Evolutionary conservation across 2,888 invertebrate species (phyloP), one percentile per base, ranked within the genome.

Genomic region (Eristalis intricaria): DNA sequence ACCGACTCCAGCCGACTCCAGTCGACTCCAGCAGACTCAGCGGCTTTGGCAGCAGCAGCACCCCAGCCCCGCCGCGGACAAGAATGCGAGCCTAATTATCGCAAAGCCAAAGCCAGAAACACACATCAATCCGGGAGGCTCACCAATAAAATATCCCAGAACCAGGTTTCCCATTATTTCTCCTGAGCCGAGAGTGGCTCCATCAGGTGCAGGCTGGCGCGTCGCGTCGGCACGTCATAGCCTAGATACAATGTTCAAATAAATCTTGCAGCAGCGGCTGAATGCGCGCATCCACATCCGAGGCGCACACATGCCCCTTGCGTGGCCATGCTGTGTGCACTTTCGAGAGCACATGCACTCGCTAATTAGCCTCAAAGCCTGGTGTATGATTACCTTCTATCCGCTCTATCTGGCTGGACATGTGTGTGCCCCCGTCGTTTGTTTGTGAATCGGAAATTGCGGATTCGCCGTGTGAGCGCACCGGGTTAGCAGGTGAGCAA

Each of bases 131-230:
- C 75, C 76, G 38, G 50, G 50, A 65, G 61, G 81, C 63, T 71
- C 81, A 71, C 71, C 63, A 80, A 81, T 81, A 73, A 75, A 80
- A 71, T 71, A 84, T 58, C 76, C 43, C 38, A 35, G 60, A 83
- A 78, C 86, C 83, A 58, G 86, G 66, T 74, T 82, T 78, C 74
- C 38, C 78, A 86, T 86, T 86, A 86, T 83, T 83, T 69, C 78
- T 83, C 78, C 82, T 11, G 70, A 71, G 78, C 56, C 71, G 65
- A 60, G 71, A 71, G 78, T 56, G 74, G 74, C 58, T 70, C 15
- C 66, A 74, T 86, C 86, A 74, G 82, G 66, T 86, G 74, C 78
- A 86, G 50, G 61, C 73, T 32, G 32, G 8, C 32, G 32, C 8
- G 32, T 32, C 56, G 19, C 71, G 23, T 50, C 75, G 76, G 61